phyloP scores from a whole-genome alignment of 2,797 vertebrate species.

The Arrhamphus sclerolepis region DNA sequence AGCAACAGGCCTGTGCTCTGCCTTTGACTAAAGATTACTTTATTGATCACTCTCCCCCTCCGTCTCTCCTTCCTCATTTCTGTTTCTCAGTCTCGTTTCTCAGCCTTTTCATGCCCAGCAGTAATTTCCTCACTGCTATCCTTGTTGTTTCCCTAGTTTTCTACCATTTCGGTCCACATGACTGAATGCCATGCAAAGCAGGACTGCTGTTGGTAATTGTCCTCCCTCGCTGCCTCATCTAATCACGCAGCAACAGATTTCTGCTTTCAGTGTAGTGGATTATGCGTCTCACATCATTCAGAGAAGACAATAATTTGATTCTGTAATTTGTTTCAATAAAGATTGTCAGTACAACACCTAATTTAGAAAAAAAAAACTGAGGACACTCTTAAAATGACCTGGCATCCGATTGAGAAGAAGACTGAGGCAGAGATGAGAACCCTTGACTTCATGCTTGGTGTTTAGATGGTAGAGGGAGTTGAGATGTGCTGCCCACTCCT shows the following conservation, averaged over 20 bases:
- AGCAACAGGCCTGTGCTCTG: conserved; percentile 46
- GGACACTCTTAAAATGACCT: background rate
- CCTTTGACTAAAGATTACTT: conserved; percentile 76
- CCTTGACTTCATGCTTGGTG: conserved; percentile 24
- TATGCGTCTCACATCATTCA: background rate
- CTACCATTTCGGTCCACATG: conserved; percentile 35
- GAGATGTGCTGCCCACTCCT: conserved; percentile 38
- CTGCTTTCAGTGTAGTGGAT: background rate
- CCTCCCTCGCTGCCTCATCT: too few relatives aligned
- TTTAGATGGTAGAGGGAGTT: conserved; percentile 39
- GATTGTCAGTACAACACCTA: conserved; percentile 1
- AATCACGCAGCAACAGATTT: background rate
- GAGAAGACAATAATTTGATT: background rate
- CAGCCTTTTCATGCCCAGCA: conserved; percentile 36
- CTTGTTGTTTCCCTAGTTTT: conserved; percentile 29
- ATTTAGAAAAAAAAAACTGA: background rate
- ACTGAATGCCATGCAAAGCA: conserved; percentile 45
- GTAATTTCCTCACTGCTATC: conserved; percentile 52
- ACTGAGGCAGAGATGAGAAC: conserved; percentile 27
- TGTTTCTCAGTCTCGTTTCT: conserved; percentile 29
- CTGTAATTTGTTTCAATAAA: too few relatives aligned
- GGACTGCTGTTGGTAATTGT: background rate
- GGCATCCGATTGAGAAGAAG: conserved; percentile 30
- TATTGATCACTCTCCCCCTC: conserved; percentile 59
- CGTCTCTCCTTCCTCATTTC: background rate